Base-by-base conservation (phyloP, 2,888 invertebrate species). In the Ichneumoninae sp. region DNA sequence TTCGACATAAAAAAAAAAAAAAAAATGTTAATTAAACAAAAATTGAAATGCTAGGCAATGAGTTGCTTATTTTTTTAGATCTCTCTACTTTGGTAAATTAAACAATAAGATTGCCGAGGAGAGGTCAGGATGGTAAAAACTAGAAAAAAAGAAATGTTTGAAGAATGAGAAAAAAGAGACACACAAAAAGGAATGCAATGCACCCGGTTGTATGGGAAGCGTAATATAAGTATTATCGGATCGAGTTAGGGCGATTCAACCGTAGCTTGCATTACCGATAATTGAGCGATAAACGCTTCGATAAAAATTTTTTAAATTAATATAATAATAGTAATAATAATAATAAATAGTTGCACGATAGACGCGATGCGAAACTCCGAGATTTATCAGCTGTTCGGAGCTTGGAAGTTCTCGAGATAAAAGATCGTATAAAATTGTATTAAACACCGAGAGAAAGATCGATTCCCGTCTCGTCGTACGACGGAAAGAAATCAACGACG, bases 61-160 rank as follows among this genome's bases (percentile, higher is more conserved):
- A 33, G 30, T 16, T 33, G 8, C 8, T 63, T 30, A 16, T 30
- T 63, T 30, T 16, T 33, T 33, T 63, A 44, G 13, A 44, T 16
- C 16, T 63, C 13, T 16, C 10, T 60, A 60, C 16, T 16, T 1
- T 16, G 10, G 52, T 74, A 47, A 78, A 0, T 36, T 19, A 75
- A 79, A 50, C 36, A 22, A 76, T 63, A 71, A 80, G 68, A 85
- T 85, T 82, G 82, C 82, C 85, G 79, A 76, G 60, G 52, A 79
- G 82, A 85, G 85, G 73, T 79, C 82, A 85, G 75, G 85, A 66
- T 79, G 66, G 75, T 71, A 33, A 68, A 76, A 22, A 76, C 65
- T 71, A 63, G 19, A 74, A 73, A 77, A 40, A 10, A 40, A 47
- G 47, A 50, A 47, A 10, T 75, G 16, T 47, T 47, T 47, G 44